Conservation (phyloP, 2,888 invertebrate genomes). For the Lithosia quadra region DNA sequence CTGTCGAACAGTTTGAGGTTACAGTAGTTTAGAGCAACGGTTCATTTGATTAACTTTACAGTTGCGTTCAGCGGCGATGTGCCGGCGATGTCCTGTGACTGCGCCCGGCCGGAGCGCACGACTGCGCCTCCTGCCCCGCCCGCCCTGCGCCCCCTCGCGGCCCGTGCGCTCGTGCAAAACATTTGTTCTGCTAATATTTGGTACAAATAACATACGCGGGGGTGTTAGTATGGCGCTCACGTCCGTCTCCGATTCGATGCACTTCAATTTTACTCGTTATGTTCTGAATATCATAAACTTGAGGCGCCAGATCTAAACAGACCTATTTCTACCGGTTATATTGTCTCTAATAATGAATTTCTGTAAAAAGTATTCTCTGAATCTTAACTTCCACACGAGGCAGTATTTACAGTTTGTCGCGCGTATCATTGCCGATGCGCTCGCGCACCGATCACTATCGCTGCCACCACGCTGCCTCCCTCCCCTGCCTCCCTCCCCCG, state of each 20-base stretch:
- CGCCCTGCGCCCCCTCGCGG: conserved; percentile 25
- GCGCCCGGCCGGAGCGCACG: conserved; percentile 12
- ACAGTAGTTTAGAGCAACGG: conserved; percentile 23
- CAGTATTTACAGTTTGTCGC: conserved; percentile 16
- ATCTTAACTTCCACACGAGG: background rate
- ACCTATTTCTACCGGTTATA: too few relatives aligned
- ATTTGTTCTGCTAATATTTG: conserved; percentile 37
- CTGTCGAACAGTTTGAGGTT: conserved; percentile 27
- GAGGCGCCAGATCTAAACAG: background rate
- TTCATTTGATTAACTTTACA: conserved; percentile 28
- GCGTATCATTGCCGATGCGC: conserved; percentile 15
- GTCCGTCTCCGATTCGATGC: conserved; percentile 8
- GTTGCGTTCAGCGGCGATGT: conserved; percentile 2
- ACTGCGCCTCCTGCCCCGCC: conserved; percentile 9
- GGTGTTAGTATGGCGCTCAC: conserved; percentile 11
- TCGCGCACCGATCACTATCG: conserved; percentile 34
- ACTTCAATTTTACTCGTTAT: conserved; percentile 17
- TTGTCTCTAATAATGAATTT: background rate
- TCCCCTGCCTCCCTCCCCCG: background rate
- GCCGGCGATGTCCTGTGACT: conserved; percentile 7
- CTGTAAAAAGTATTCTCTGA: background rate
- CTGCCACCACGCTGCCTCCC: background rate
- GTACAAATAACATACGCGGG: conserved; percentile 28
- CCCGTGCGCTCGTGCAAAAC: conserved; percentile 19
- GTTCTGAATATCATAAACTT: conserved; percentile 2